Percentiles rank a stretch among this genome's conserved stretches.
Evolutionary conservation across 1,140 invertebrate genomes (phyloP).

Genomic region (Schlechtendalia chinensis): DNA sequence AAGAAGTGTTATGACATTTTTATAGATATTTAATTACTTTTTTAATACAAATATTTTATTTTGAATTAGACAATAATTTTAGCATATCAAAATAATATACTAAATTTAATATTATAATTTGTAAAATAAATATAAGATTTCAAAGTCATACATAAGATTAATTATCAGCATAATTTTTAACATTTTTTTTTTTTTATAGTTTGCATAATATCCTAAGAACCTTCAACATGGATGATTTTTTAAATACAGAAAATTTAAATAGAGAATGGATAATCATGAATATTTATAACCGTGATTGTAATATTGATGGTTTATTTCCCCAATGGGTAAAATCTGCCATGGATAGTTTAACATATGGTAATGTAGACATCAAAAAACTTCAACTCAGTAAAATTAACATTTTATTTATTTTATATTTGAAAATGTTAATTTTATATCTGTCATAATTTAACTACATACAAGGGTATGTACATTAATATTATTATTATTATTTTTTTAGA

Average conservation of each 20-base stretch:
- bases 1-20: neutral
- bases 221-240: conserved; percentile 45
- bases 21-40: too few relatives aligned
- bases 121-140: neutral
- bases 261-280: conserved; percentile 44
- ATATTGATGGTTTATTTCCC: conserved; percentile 40
- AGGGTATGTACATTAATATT: too few relatives aligned
- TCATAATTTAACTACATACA: too few relatives aligned
- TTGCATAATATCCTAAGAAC: conserved; percentile 20
- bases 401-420: neutral
- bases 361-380: neutral
- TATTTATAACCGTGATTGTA: conserved; percentile 39
- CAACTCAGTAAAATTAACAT: too few relatives aligned
- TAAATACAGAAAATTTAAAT: conserved; percentile 44
- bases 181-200: conserved; percentile 7
- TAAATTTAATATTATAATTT: too few relatives aligned
- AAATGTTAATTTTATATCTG: neutral
- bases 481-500: conserved; percentile 16
- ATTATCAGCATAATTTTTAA: too few relatives aligned
- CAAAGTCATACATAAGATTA: too few relatives aligned
- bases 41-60: neutral
- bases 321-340: conserved; percentile 41
- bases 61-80: too few relatives aligned
- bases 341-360: conserved; percentile 37
- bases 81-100: too few relatives aligned